Evolutionary conservation across 2,797 vertebrate genomes (phyloP).

Genomic region (Yasuhikotakia modesta): DNA sequence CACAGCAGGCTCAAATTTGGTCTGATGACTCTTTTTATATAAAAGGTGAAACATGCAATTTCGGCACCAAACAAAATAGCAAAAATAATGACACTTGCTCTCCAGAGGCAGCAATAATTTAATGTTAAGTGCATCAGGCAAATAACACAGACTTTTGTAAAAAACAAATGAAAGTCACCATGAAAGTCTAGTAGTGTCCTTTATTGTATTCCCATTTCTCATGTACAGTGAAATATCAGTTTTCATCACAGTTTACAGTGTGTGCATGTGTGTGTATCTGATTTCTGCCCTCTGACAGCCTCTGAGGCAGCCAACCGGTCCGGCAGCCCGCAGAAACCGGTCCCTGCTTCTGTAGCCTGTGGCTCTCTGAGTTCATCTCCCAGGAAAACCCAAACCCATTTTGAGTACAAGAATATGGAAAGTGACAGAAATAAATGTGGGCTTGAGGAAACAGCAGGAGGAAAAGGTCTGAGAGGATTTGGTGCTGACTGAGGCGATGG

Average conservation of each 20-base stretch:
- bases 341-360: conserved; percentile 42
- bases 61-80: background rate
- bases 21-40: background rate
- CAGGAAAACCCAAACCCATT: conserved; percentile 70
- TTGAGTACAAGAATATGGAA: conserved; percentile 83
- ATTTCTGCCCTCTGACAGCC: conserved; percentile 29
- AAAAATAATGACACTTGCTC: background rate
- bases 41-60: background rate
- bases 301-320: conserved; percentile 63
- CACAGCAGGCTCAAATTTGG: too few species aligned
- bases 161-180: too few species aligned
- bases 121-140: too few species aligned
- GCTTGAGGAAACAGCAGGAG: conserved; percentile 70
- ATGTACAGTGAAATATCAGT: background rate
- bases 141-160: too few species aligned
- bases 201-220: background rate
- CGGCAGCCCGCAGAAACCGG: conserved; percentile 70
- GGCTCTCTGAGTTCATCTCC: conserved; percentile 58
- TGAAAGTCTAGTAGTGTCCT: too few species aligned
- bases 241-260: background rate
- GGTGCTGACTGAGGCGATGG: conserved; percentile 69
- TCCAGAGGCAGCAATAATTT: too few species aligned
- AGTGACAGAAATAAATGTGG: conserved; percentile 80
- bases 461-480: conserved; percentile 50
- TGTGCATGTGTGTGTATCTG: background rate